These are phyloP conservation scores for Nymphalis io DNA, from an alignment of 1,140 invertebrate species.

Conservation along the genomic window DNA sequence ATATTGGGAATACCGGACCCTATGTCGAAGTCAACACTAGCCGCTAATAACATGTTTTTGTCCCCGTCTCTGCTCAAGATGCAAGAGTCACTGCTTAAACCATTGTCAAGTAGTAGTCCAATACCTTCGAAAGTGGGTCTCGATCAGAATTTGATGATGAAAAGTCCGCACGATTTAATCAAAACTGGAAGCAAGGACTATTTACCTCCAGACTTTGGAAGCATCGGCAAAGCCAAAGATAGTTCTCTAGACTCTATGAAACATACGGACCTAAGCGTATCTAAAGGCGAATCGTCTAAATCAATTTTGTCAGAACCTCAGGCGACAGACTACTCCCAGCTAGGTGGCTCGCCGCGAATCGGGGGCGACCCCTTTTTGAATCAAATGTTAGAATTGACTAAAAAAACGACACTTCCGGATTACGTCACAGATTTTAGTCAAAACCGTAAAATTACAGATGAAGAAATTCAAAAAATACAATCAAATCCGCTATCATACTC, in stretches of 20 bases:
- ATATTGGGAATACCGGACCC: slow-evolving; percentile 84
- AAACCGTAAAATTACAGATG: slow-evolving; percentile 70
- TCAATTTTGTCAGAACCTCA: slow-evolving; percentile 54
- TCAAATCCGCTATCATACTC: slow-evolving; percentile 68
- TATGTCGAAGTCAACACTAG: slow-evolving; percentile 85
- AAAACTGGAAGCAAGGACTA: slow-evolving; percentile 77
- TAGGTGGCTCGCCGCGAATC: slow-evolving; percentile 62
- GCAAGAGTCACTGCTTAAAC: slow-evolving; percentile 79
- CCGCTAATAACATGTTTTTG: slow-evolving; percentile 86
- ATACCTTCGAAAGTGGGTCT: slow-evolving; percentile 70
- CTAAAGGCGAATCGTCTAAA: slow-evolving; percentile 61
- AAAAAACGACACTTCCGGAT: slow-evolving; percentile 78
- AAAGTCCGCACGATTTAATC: slow-evolving; percentile 74
- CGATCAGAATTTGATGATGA: slow-evolving; percentile 73
- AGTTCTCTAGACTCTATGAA: slow-evolving; percentile 56
- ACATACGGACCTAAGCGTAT: slow-evolving; percentile 49
- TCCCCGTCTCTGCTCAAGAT: slow-evolving; percentile 80
- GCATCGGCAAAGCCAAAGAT: slow-evolving; percentile 74
- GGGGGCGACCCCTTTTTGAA: slow-evolving; percentile 76
- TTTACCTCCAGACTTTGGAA: slow-evolving; percentile 76
- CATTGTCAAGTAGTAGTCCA: slow-evolving; percentile 72
- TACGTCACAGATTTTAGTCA: slow-evolving; percentile 71
- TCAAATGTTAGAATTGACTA: slow-evolving; percentile 79
- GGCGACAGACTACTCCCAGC: slow-evolving; percentile 57
- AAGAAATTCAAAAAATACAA: slow-evolving; percentile 61